Evolutionary conservation across 2,888 invertebrate genomes (phyloP).

Genomic region (Brenthis daphne): DNA sequence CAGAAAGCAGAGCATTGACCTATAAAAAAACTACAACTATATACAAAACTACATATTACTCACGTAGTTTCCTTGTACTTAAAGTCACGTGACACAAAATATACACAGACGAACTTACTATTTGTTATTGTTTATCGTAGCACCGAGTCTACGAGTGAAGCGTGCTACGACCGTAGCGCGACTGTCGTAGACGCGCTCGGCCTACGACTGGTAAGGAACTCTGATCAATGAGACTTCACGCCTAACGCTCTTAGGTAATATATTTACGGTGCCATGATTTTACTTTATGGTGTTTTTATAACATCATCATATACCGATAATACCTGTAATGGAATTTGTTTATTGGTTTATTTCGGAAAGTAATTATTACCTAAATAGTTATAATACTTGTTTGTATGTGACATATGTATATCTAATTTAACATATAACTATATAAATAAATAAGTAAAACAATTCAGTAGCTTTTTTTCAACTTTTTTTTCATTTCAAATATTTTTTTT

Average conservation of each 20-base stretch:
- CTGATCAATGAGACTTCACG: slow-evolving; percentile 53
- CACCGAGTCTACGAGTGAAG: slow-evolving; percentile 62
- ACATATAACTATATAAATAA: too few relatives aligned
- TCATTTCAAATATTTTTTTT: too few relatives aligned
- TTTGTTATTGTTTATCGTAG: slow-evolving; percentile 37
- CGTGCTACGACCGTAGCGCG: slow-evolving; percentile 59
- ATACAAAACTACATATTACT: slow-evolving; percentile 17
- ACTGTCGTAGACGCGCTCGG: slow-evolving; percentile 55
- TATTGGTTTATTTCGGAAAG: not conserved
- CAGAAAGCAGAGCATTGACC: slow-evolving; percentile 6
- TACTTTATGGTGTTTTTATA: slow-evolving; percentile 35
- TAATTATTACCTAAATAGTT: not conserved
- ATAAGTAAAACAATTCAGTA: too few relatives aligned
- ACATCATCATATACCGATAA: slow-evolving; percentile 9
- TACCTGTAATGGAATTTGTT: not conserved
- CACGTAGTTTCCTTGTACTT: slow-evolving; percentile 22
- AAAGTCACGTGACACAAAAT: slow-evolving; percentile 36
- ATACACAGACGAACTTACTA: slow-evolving; percentile 34
- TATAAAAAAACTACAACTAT: slow-evolving; percentile 10
- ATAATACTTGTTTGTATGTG: not conserved
- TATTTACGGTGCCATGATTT: slow-evolving; percentile 44
- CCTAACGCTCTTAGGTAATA: slow-evolving; percentile 41
- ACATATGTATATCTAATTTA: too few relatives aligned
- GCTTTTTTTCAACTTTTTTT: too few relatives aligned
- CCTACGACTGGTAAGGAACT: slow-evolving; percentile 49